These are phyloP conservation scores for Ptychodera flava DNA, from an alignment of 35 echinoderm and acorn worm genomes.

Conservation along the genomic window DNA sequence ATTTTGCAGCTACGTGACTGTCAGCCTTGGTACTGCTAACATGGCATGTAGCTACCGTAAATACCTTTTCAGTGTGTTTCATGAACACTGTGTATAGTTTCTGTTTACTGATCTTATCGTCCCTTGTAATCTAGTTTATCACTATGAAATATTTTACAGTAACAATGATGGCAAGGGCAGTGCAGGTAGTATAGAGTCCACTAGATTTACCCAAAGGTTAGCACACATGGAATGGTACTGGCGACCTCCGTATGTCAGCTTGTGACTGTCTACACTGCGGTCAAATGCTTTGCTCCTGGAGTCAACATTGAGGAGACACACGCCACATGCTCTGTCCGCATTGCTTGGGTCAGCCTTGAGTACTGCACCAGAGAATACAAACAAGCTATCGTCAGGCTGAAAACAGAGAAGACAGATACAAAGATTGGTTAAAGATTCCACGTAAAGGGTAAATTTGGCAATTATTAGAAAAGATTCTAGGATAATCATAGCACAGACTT, in stretches of 20 bases:
- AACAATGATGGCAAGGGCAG: conserved; percentile 73
- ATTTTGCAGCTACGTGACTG: too few species aligned
- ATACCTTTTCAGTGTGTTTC: too few species aligned
- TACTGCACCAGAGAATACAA: conserved; percentile 80
- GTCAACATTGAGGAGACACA: conserved; percentile 92
- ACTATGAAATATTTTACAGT: conserved; percentile 32
- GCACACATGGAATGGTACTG: conserved; percentile 97
- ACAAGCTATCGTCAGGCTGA: conserved; percentile 71
- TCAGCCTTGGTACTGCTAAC: too few species aligned
- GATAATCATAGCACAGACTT: too few species aligned
- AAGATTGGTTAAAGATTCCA: too few species aligned
- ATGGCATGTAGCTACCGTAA: too few species aligned
- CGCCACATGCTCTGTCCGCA: conserved; percentile 76
- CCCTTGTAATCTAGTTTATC: too few species aligned
- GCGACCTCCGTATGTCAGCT: conserved; percentile 82
- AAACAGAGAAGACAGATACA: conserved; percentile 29
- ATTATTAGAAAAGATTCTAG: too few species aligned
- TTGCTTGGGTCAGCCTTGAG: conserved; percentile 85
- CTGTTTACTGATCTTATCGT: too few species aligned
- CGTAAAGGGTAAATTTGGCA: too few species aligned
- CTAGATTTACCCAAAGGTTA: conserved; percentile 98
- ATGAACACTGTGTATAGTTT: too few species aligned
- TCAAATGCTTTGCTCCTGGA: conserved; percentile 82
- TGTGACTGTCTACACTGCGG: conserved; percentile 66
- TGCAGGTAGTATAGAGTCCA: conserved; percentile 91